Evolutionary conservation across 2,113 vertebrate species (phyloP).

Genomic region (Crocuta crocuta): DNA sequence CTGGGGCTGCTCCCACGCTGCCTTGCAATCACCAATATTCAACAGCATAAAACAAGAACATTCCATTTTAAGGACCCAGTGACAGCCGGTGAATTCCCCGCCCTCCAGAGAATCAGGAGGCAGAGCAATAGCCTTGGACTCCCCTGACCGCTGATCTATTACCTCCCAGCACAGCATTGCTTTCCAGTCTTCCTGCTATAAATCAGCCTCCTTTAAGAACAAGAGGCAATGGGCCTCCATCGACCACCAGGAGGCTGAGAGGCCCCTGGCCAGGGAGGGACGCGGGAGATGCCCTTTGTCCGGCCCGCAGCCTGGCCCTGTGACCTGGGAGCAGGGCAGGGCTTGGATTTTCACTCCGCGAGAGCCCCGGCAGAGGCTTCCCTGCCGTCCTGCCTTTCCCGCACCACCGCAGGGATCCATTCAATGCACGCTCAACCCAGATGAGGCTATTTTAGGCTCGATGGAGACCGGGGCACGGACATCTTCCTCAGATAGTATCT

Average conservation of each 20-base stretch:
- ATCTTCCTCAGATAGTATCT: neutral
- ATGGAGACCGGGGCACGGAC: neutral
- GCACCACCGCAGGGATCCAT: neutral
- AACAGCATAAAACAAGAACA: neutral
- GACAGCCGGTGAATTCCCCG: neutral
- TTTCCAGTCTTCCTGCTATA: neutral
- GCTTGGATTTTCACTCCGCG: no score
- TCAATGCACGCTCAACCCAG: fast-evolving
- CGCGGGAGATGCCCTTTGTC: neutral
- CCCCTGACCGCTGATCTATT: slow-evolving; percentile 9
- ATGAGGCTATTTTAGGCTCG: neutral
- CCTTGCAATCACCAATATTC: slow-evolving; percentile 41
- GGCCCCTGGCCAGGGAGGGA: neutral
- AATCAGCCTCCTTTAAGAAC: slow-evolving; percentile 22
- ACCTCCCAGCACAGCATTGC: neutral
- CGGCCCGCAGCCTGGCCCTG: fast-evolving
- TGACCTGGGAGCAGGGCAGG: neutral
- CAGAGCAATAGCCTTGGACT: neutral
- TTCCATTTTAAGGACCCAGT: slow-evolving; percentile 5
- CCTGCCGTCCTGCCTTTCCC: neutral
- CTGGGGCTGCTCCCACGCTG: neutral
- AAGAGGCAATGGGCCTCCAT: neutral
- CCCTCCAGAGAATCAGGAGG: slow-evolving; percentile 31
- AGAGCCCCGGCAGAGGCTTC: no score
- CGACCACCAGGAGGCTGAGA: neutral